A percentile compares a stretch with the other conserved stretches of the same genome.
Evolutionary conservation across 2,797 vertebrate species (phyloP).

Genomic region (Sphenopsis melanotis): DNA sequence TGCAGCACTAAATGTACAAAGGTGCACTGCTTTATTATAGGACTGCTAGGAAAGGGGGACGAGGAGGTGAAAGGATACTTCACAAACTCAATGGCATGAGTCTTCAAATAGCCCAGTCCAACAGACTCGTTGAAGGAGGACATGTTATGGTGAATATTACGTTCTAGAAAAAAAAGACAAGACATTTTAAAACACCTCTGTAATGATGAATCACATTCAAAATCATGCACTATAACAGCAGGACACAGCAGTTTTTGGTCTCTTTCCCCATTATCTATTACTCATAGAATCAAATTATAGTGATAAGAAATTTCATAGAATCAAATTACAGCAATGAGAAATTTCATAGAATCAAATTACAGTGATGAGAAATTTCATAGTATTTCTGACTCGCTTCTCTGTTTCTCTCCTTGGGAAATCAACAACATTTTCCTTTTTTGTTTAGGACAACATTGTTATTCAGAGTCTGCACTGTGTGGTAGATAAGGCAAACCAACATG

Average conservation of each 20-base stretch:
- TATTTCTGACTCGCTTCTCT: not conserved
- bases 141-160: constrained; percentile 97
- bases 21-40: not conserved
- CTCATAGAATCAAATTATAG: not conserved
- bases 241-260: not conserved
- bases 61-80: constrained; percentile 89
- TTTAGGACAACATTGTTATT: not conserved
- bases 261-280: not conserved
- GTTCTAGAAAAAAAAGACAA: constrained; percentile 80
- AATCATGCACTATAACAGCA: not conserved
- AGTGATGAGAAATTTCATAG: not conserved
- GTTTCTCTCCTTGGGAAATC: not conserved
- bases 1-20: not conserved
- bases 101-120: constrained; percentile 96
- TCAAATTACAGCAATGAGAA: not conserved
- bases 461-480: not conserved
- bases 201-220: not conserved
- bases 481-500: not conserved
- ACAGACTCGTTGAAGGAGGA: constrained; percentile 98
- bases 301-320: not conserved
- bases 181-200: not conserved
- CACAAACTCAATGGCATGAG: constrained; percentile 96
- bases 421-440: not conserved
- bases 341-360: not conserved
- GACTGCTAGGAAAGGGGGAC: not conserved